Percentiles rank a stretch among this genome's conserved stretches.
Conservation (phyloP, 2,797 vertebrate species). For the Huso huso region DNA sequence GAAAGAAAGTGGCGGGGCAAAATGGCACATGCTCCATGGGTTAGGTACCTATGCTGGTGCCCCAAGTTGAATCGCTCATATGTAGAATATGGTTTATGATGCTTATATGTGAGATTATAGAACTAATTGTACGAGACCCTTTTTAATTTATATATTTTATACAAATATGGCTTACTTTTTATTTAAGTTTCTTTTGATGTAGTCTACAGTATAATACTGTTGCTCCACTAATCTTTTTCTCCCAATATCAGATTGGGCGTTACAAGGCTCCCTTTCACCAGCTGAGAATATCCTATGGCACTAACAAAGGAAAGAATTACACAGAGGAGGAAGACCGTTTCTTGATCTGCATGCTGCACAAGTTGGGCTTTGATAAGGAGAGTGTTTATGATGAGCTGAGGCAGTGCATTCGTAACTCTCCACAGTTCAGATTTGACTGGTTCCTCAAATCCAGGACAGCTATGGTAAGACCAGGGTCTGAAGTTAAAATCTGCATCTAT, state of each 20-base stretch:
- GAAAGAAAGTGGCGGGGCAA: no score
- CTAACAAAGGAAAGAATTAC: conserved; percentile 98
- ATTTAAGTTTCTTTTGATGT: no score
- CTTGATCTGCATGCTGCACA: conserved; percentile 98
- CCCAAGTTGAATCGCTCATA: no score
- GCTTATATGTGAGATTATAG: no score
- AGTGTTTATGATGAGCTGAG: conserved; percentile 95
- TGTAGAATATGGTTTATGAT: no score
- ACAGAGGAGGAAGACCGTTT: conserved; percentile 97
- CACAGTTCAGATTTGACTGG: conserved; percentile 98
- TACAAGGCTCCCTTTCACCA: conserved; percentile 98
- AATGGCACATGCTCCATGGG: no score
- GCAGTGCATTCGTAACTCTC: conserved; percentile 95
- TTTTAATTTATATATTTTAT: no score
- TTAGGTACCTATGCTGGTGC: no score
- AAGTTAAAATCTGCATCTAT: no score
- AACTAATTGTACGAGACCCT: no score
- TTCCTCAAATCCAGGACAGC: conserved; percentile 97
- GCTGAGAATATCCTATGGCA: conserved; percentile 93
- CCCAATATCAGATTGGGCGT: conserved; percentile 77
- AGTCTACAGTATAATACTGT: no score
- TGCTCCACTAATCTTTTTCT: not conserved
- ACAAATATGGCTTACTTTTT: no score
- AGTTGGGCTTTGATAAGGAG: conserved; percentile 98
- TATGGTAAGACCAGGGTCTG: conserved; percentile 61